Evolutionary conservation across 2,888 invertebrate genomes (phyloP).

Genomic region (Nomada ruficornis): DNA sequence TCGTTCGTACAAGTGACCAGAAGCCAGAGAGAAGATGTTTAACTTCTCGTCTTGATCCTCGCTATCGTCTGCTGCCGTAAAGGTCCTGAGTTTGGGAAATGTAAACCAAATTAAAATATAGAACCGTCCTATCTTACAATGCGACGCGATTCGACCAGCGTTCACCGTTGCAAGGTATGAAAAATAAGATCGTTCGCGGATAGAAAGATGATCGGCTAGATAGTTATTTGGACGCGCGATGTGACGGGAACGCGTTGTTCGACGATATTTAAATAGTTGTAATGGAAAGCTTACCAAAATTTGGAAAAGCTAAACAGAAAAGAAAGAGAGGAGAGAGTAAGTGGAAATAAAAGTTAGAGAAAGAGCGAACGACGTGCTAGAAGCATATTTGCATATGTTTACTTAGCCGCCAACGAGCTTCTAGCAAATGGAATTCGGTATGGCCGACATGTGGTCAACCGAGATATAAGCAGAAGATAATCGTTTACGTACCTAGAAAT

Average conservation of each 20-base stretch:
- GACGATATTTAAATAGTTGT: constrained; percentile 66
- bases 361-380: constrained; percentile 48
- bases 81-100: constrained; percentile 78
- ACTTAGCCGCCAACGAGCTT: constrained; percentile 26
- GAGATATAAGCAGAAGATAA: neutral
- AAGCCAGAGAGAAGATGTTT: constrained; percentile 99
- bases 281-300: constrained; percentile 81
- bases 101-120: constrained; percentile 9
- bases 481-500: constrained; percentile 90
- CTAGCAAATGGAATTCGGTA: constrained; percentile 11
- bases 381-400: constrained; percentile 40
- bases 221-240: neutral
- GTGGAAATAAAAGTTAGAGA: constrained; percentile 69
- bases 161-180: neutral
- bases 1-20: constrained; percentile 98
- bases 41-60: constrained; percentile 91
- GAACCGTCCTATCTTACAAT: neutral
- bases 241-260: neutral
- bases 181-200: neutral
- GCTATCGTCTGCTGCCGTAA: constrained; percentile 84
- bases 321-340: constrained; percentile 70
- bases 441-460: neutral
- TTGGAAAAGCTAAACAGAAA: constrained; percentile 81
- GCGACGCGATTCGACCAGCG: neutral
- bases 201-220: neutral